A percentile compares a stretch with the other conserved stretches of the same genome.
These are phyloP conservation scores for Atractosteus spatula DNA, from an alignment of 2,113 vertebrate species.

Conservation along the genomic window DNA sequence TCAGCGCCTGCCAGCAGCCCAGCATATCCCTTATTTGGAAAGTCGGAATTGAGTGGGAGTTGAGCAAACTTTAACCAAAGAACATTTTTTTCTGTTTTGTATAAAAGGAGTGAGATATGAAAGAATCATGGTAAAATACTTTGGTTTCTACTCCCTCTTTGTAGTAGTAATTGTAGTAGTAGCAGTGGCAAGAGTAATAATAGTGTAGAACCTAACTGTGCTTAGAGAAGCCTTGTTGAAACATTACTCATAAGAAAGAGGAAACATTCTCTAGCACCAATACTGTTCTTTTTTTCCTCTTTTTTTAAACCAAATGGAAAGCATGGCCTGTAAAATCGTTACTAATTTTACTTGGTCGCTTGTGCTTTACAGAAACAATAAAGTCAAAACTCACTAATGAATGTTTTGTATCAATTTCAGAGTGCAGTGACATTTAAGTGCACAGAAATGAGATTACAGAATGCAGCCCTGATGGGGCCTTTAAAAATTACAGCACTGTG, in stretches of 20 bases:
- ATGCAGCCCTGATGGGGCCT: background rate
- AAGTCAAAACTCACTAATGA: background rate
- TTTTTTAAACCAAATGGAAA: background rate
- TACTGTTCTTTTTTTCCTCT: background rate
- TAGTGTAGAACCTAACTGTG: no score
- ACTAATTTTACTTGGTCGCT: background rate
- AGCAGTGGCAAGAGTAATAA: no score
- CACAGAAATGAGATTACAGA: background rate
- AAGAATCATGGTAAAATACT: no score
- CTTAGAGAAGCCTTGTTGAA: no score
- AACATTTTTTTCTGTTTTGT: background rate
- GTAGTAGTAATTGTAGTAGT: no score
- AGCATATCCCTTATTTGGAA: slow-evolving; percentile 62
- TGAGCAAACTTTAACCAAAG: slow-evolving; percentile 23
- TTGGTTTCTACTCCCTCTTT: no score
- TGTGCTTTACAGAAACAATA: background rate
- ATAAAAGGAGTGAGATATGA: background rate
- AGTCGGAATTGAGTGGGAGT: slow-evolving; percentile 59
- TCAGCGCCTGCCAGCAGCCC: slow-evolving; percentile 44
- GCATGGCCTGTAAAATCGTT: background rate
- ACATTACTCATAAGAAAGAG: no score
- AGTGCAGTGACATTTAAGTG: background rate
- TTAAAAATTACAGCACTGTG: background rate
- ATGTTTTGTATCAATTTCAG: background rate
- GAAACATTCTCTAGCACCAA: no score